Evolutionary conservation across 2,113 vertebrate species (phyloP).

Genomic region (Centropus unirufus): DNA sequence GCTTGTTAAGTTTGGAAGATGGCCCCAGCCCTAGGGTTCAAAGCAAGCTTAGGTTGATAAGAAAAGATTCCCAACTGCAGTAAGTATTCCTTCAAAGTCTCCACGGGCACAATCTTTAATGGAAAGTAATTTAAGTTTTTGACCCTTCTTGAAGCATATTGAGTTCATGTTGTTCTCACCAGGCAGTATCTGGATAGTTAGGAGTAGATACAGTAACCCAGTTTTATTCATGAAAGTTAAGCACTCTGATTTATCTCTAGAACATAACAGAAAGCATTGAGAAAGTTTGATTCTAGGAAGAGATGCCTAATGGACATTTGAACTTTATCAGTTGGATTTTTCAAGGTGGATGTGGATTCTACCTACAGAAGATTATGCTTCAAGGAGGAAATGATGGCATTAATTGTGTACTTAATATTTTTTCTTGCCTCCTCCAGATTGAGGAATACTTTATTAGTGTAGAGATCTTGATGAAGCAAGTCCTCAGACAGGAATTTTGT

Average conservation of each 20-base stretch:
- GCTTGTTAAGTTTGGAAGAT: neutral
- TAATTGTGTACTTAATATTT: neutral
- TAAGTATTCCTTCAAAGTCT: neutral
- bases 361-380: neutral
- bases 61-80: neutral
- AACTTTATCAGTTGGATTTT: neutral
- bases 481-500: neutral
- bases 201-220: neutral
- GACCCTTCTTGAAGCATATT: neutral
- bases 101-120: neutral
- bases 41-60: neutral
- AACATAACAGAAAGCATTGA: neutral
- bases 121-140: neutral
- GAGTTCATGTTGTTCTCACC: neutral
- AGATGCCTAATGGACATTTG: neutral
- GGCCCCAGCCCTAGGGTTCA: neutral
- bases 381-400: neutral
- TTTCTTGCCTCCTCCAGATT: neutral
- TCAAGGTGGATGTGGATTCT: neutral
- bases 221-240: neutral
- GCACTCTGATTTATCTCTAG: neutral
- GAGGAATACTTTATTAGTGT: neutral
- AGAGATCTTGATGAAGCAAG: neutral
- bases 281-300: neutral
- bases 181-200: neutral